A percentile compares a stretch with the other conserved stretches of the same genome.
These are phyloP conservation scores for Dryas iulia DNA, from an alignment of 1,140 invertebrate species.

Conservation along the genomic window DNA sequence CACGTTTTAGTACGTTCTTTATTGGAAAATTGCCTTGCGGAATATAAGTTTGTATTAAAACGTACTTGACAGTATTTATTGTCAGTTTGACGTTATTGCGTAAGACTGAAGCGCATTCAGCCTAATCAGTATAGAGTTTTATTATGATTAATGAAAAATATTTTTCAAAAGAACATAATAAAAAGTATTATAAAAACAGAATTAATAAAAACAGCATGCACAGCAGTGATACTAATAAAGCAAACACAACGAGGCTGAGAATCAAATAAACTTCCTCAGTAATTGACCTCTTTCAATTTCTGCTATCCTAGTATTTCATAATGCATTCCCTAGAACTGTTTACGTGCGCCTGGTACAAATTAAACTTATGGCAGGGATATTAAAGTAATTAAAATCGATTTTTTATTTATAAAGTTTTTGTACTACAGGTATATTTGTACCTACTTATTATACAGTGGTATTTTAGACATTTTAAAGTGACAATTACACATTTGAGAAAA, in stretches of 20 bases:
- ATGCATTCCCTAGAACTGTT: background rate
- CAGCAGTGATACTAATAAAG: slow-evolving; percentile 3
- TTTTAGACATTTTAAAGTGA: too few relatives aligned
- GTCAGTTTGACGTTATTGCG: background rate
- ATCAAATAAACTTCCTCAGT: background rate
- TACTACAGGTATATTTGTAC: too few relatives aligned
- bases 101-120: background rate
- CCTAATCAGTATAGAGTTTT: background rate
- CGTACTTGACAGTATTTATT: background rate
- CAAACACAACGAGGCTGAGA: background rate
- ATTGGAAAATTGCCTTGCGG: background rate
- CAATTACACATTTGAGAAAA: too few relatives aligned
- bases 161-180: background rate
- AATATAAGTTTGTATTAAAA: background rate
- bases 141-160: too few relatives aligned
- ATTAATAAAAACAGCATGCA: background rate
- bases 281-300: slow-evolving; percentile 3
- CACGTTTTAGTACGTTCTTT: slow-evolving; percentile 3
- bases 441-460: too few relatives aligned
- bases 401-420: too few relatives aligned
- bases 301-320: slow-evolving; percentile 7
- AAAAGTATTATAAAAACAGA: background rate
- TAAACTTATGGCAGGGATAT: background rate
- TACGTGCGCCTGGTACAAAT: slow-evolving; percentile 8
- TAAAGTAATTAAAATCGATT: too few relatives aligned